A percentile compares a stretch with the other conserved stretches of the same genome.
Conservation (phyloP, 2,888 invertebrate species). For the Philopedon plagiatum region DNA sequence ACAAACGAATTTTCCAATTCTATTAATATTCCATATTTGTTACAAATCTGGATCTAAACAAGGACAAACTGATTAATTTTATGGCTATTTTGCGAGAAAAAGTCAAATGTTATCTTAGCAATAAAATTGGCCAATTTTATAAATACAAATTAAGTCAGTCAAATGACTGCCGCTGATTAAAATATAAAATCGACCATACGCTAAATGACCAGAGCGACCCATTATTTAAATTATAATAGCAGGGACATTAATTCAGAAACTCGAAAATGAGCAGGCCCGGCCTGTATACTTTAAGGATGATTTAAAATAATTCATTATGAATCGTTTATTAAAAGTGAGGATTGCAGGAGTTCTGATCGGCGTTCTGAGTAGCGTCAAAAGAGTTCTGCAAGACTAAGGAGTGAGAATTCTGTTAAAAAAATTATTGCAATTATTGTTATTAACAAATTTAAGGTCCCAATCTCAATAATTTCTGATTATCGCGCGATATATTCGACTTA, state of each 20-base stretch:
- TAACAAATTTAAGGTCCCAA: too few relatives aligned
- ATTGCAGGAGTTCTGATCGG: too few relatives aligned
- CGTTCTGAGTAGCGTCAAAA: too few relatives aligned
- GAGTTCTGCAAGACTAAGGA: too few relatives aligned
- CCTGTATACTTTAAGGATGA: background rate
- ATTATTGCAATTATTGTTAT: too few relatives aligned
- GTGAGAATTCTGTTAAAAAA: too few relatives aligned
- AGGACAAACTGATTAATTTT: slow-evolving; percentile 2
- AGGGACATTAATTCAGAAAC: background rate
- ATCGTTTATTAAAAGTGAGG: too few relatives aligned
- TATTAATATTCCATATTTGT: background rate
- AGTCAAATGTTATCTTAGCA: slow-evolving; percentile 20
- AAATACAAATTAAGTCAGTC: slow-evolving; percentile 22
- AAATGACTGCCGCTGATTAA: slow-evolving; percentile 14
- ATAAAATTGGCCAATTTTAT: slow-evolving; percentile 4
- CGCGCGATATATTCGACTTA: too few relatives aligned
- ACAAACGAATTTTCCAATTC: background rate
- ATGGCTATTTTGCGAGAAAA: slow-evolving; percentile 2
- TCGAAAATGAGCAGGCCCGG: background rate
- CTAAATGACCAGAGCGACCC: background rate
- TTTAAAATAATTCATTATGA: too few relatives aligned
- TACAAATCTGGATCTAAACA: background rate
- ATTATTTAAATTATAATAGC: background rate
- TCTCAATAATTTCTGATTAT: too few relatives aligned
- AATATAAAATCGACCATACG: slow-evolving; percentile 12